Conservation (phyloP, 2,113 vertebrate species). For the Istiophorus platypterus region DNA sequence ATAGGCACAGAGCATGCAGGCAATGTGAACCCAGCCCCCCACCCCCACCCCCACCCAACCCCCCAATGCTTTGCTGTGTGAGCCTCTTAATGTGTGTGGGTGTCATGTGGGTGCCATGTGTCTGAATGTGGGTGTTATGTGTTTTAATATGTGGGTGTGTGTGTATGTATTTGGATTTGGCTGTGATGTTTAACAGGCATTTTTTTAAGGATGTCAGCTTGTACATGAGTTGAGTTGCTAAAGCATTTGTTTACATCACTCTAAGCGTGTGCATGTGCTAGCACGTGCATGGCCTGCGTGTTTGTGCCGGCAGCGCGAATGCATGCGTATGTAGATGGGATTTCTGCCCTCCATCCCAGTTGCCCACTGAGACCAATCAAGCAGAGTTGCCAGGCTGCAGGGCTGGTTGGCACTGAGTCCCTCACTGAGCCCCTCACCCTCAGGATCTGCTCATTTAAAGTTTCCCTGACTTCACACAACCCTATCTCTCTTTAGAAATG, state of each 20-base stretch:
- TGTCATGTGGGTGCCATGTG: slow-evolving; percentile 57
- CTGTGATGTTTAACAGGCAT: neutral
- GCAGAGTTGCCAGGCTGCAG: slow-evolving; percentile 67
- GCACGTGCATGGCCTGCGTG: slow-evolving; percentile 16
- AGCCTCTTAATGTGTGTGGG: slow-evolving; percentile 69
- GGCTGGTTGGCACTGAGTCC: slow-evolving; percentile 63
- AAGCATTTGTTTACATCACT: slow-evolving; percentile 18
- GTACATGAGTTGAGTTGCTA: neutral
- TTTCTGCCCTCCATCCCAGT: slow-evolving; percentile 61
- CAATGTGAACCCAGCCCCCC: slow-evolving; percentile 48
- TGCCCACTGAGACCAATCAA: slow-evolving; percentile 77
- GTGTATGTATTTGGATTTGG: neutral
- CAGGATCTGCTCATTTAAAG: slow-evolving; percentile 72
- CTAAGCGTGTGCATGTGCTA: neutral
- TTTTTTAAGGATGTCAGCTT: slow-evolving; percentile 2
- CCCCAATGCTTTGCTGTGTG: slow-evolving; percentile 46
- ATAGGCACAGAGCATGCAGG: slow-evolving; percentile 54
- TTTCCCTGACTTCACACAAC: slow-evolving; percentile 64
- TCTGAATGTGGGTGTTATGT: slow-evolving; percentile 60
- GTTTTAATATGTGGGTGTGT: slow-evolving; percentile 44
- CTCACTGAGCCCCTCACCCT: slow-evolving; percentile 54
- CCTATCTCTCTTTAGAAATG: slow-evolving; percentile 41
- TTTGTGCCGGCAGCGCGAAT: slow-evolving; percentile 4
- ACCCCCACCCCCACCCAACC: neutral
- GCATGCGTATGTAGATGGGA: slow-evolving; percentile 60